Base-by-base conservation (phyloP, 2,888 invertebrate species). In the Drepana falcataria region DNA sequence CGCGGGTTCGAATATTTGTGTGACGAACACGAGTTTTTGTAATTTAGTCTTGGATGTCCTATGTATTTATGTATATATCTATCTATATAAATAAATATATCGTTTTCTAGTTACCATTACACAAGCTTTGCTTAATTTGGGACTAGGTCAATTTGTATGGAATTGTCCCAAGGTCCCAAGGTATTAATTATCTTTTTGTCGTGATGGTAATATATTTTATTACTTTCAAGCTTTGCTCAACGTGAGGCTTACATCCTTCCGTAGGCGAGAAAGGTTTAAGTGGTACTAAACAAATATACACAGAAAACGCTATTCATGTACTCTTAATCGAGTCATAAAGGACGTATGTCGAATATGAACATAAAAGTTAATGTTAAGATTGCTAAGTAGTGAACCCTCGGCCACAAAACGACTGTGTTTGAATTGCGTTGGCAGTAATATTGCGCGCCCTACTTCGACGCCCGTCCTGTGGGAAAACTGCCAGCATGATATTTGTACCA, bases 351-450 rank as follows among this genome's bases (percentile, higher is more conserved):
- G 56, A 64, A 59, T 59, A 63, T 48, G 61, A 63, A 60, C 66
- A 69, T 74, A 71, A 73, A 72, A 70, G 66, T 73, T 72, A 75
- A 74, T 68, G 69, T 60, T 71, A 63, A 71, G 71, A 74, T 70
- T 69, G 66, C 66, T 68, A 65, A 68, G 65, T 65, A 66, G 66
- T 63, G 61, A 61, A 60, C 55, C 55, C 59, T 59, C 59, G 33
- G 64, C 65, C 70, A 60, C 56, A 60, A 58, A 71, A 68, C 65
- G 68, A 57, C 60, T 60, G 59, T 60, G 64, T 68, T 68, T 62
- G 63, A 59, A 53, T 57, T 57, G 56, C 59, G 56, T 49, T 54
- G 63, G 61, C 65, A 65, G 67, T 66, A 63, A 65, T 69, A 64
- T 65, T 57, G 57, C 54, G 53, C 55, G 58, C 57, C 59, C 56